Base-by-base conservation (phyloP, 2,888 invertebrate genomes). In the Trachelus troglodyta region DNA sequence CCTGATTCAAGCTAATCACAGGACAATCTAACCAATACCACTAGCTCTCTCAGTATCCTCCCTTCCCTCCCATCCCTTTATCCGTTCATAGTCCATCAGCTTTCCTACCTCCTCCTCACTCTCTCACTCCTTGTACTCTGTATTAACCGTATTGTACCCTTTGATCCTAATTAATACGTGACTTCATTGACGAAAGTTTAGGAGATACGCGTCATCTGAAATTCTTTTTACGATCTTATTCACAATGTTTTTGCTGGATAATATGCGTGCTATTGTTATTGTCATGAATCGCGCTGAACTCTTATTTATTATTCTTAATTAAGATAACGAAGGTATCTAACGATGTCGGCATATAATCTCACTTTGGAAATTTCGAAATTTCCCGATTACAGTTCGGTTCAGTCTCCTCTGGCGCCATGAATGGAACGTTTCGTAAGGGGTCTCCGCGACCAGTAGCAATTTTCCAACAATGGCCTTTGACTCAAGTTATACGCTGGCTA, bases 1-100 rank as follows among this genome's bases (percentile, higher is more conserved):
- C 71, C 71, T 31, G 71, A 71, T 71, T 71, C 71, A 34, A 71
- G 71, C 33, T 71, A 71, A 71, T 71, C 71, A 71, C 15, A 71
- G 31, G 71, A 71, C 31, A 71, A 71, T 71, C 33, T 71, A 31
- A 23, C 31, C 71, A 34, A 34, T 71, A 23, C 23, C 23, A 6
- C 23, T 56, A 56, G 23, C 71, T 69, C 69, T 34, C 33, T 23
- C 4, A 34, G 31, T 71, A 15, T 71, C 31, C 71, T 71, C 71
- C 71, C 31, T 30, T 71, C 71, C 33, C 31, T 71, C 4, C 31
- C 30, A 31, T 34, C 6, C 31, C 33, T 34, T 34, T 12, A 71
- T 31, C 71, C 71, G 12, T 71, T 15, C 31, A 23, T 23, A 56
- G 56, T 56, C 56, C 23, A 56, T 56, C 56, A 9, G 56, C 56